Evolutionary conservation across 2,113 vertebrate species (phyloP), one percentile per base, ranked within the genome.

Genomic region (Vimba vimba): DNA sequence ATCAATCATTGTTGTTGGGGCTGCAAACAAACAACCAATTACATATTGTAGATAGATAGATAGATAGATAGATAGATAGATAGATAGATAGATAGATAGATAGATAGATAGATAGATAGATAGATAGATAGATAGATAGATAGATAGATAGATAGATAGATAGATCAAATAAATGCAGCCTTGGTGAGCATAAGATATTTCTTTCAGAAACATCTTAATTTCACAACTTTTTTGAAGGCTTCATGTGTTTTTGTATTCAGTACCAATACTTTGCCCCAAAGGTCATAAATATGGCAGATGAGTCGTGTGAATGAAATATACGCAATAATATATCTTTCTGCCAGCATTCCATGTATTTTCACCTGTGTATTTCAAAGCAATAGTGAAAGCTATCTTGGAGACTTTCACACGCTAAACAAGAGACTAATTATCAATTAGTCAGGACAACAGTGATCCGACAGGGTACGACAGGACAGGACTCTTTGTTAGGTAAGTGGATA

Each of bases 401-500:
- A 47, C 1, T 7, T 60, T 79, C 50, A 19, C 75, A 77, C 19
- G n/a, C 74, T 55, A 23, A 45, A 17, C 23, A 80, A 64, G 25
- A 36, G 79, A 36, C 79, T 64, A 66, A 66, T 80, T 66, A 47
- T 80, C 36, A 39, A 60, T 79, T 43, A 64, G 79, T 47, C 59
- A 3, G 15, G 15, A 19, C 79, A 47, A 66, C 39, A 11, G 59
- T 81, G 57, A 79, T 62, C 57, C 50, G 5, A 57, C 52, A 36
- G 1, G 12, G 50, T 57, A 23, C 4, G 4, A 43, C 77, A 45
- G 60, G 68, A 30, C 88, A 85, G 71, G 74, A 77, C 50, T 83
- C 84, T 78, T 73, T 82, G 77, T 82, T 84, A 62, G 27, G 60
- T 74, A 76, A 86, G 78, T 81, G 82, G 80, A 89, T 89, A 79